Base-by-base conservation (phyloP, 2,888 invertebrate species). In the Epiblema foenella region DNA sequence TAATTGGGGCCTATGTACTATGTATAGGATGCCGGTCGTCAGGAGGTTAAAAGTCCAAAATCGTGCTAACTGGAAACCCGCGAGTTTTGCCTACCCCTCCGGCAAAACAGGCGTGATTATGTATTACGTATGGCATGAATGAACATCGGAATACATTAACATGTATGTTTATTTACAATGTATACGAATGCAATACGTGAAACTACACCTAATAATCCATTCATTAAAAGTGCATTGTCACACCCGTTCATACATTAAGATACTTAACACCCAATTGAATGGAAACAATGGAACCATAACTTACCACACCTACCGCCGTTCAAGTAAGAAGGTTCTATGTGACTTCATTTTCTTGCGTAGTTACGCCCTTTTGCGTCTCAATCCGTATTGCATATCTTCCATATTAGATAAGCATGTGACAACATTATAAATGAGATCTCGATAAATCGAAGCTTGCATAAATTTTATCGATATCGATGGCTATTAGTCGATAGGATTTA, bases 381-480 rank as follows among this genome's bases (percentile, higher is more conserved):
- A 9, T 5, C 15, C 0, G 1, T 18, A 37, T 63, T 18, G 51
- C 37, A 20, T 63, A 63, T 63, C 63, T 57, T 66, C 62, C 63
- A 73, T 60, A 60, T 62, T 57, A 62, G 70, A 71, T 71, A 71
- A 70, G 69, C 37, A 56, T 49, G 67, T 65, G 85, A 81, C 82
- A 81, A 75, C 69, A 68, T 80, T 75, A 84, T 83, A 83, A 80
- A 86, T 83, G 78, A 80, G 78, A 75, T 79, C 80, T 86, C 82
- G 83, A 83, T 81, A 77, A 76, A 77, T 37, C 62, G 73, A 72
- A 74, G 58, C 69, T 74, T 75, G 74, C 71, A 66, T 75, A 73
- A 74, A 71, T 71, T 67, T 68, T 69, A 68, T 69, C 67, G 72
- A 71, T 68, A 54, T 72, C 58, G 68, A 64, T 68, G 57, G 20